Percentiles rank a stretch among this genome's conserved stretches.
Evolutionary conservation across 1,140 invertebrate species (phyloP).

Genomic region (Leptinotarsa undecemlineata): DNA sequence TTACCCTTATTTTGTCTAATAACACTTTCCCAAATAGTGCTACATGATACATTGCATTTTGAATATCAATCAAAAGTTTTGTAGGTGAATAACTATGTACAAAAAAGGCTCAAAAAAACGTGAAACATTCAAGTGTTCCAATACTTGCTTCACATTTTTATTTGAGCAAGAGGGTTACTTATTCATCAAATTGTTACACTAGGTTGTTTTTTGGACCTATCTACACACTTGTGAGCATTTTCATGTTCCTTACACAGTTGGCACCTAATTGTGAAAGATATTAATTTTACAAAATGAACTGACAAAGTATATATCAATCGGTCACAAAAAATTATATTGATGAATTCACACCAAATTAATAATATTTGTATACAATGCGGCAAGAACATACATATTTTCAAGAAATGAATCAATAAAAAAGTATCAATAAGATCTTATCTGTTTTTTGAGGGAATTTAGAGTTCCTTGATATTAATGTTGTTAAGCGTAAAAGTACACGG

Average conservation of each 20-base stretch:
- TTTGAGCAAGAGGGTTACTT: too few species aligned
- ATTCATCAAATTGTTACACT: slow-evolving; percentile 37
- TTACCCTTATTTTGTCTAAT: slow-evolving; percentile 32
- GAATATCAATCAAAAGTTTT: slow-evolving; percentile 6
- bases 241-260: slow-evolving; percentile 37
- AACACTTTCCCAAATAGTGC: slow-evolving; percentile 22
- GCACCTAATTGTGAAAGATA: slow-evolving; percentile 37
- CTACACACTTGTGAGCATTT: slow-evolving; percentile 51
- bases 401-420: background rate
- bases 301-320: too few species aligned
- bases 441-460: too few species aligned
- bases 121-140: too few species aligned
- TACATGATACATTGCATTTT: slow-evolving; percentile 30
- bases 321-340: slow-evolving; percentile 24
- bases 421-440: too few species aligned
- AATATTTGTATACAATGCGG: slow-evolving; percentile 14
- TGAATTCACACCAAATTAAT: slow-evolving; percentile 33
- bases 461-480: too few species aligned
- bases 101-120: too few species aligned
- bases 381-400: background rate
- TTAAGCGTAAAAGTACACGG: too few species aligned
- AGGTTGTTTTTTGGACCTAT: slow-evolving; percentile 41
- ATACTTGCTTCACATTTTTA: too few species aligned
- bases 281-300: too few species aligned
- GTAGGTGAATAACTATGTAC: too few species aligned